Evolutionary conservation across 2,113 vertebrate species (phyloP), one percentile per base, ranked within the genome.

Genomic region (Corvus hawaiiensis): DNA sequence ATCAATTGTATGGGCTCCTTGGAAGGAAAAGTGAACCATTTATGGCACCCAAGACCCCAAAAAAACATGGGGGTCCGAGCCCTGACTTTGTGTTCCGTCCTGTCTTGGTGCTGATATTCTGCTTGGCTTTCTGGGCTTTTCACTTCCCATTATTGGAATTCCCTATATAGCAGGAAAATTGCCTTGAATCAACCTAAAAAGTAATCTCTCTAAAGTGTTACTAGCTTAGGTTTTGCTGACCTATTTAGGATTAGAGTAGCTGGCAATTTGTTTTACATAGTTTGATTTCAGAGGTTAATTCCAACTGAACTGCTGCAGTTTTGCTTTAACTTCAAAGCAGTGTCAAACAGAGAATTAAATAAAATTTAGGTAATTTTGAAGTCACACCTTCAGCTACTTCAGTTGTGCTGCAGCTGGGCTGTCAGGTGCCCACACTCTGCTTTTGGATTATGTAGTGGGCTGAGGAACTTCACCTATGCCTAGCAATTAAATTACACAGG

Each of bases 391-490:
- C 64, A 59, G 52, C 12, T 43, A n/a, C 43, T 33, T 46, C 74
- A 90, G 51, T 32, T 69, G 17, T 52, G 37, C 28, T 69, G 30
- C 11, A 77, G 46, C 23, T 20, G 56, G 51, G 54, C 16, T 90
- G 52, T 7, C 72, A 37, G 26, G 7, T 24, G 33, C 18, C 32
- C 4, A 3, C 11, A 16, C 3, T 8, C 17, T 51, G 7, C 20
- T 54, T 87, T 32, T 59, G 41, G 46, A 5, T 66, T 22, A 21
- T 10, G 11, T 18, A 23, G 33, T 13, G 39, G 43, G 30, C 35
- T 86, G 54, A 64, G 21, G 43, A 0, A 0, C 3, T 64, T 79
- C 26, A 74, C 48, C 23, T 27, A 35, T 0, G 1, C 1, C 0
- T 39, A 44, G 44, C 10, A 44, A 63, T 32, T 72, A 75, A 72